Percentiles rank a stretch among this genome's conserved stretches.
Conservation (phyloP, 1,140 invertebrate species). For the Goniozus legneri region DNA sequence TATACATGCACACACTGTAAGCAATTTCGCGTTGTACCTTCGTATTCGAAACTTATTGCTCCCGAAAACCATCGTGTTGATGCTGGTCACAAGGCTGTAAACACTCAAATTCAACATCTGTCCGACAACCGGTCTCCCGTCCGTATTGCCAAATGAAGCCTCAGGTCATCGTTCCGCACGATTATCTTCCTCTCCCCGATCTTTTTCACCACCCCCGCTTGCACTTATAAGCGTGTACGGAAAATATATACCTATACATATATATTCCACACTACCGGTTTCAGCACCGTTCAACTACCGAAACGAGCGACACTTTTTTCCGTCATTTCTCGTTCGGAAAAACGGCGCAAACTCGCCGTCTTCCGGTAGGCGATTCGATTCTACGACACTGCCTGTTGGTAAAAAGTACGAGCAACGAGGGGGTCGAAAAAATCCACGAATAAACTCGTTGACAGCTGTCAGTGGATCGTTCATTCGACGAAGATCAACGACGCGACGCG, state of each 20-base stretch:
- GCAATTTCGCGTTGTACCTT: slow-evolving; percentile 57
- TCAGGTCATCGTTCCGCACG: slow-evolving; percentile 16
- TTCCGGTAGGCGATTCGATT: no score
- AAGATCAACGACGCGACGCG: background rate
- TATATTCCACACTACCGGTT: slow-evolving; percentile 1
- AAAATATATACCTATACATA: background rate
- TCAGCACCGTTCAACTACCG: slow-evolving; percentile 12
- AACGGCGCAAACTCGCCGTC: no score
- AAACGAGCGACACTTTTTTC: no score
- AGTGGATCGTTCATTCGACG: no score
- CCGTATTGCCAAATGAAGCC: slow-evolving; percentile 2
- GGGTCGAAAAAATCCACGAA: background rate
- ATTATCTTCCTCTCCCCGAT: background rate
- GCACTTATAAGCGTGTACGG: no score
- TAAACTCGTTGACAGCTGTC: no score
- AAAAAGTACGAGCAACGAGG: slow-evolving; percentile 1
- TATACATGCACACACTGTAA: no score
- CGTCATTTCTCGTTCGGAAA: no score
- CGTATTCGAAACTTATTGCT: slow-evolving; percentile 63
- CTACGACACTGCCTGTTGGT: no score
- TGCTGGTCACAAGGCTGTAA: slow-evolving; percentile 41
- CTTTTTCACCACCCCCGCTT: background rate
- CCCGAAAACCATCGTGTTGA: slow-evolving; percentile 61
- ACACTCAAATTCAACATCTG: slow-evolving; percentile 47
- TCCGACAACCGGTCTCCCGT: slow-evolving; percentile 22